These are phyloP conservation scores for Hypotaenidia philippensis DNA, from an alignment of 2,797 vertebrate genomes.

Conservation along the genomic window DNA sequence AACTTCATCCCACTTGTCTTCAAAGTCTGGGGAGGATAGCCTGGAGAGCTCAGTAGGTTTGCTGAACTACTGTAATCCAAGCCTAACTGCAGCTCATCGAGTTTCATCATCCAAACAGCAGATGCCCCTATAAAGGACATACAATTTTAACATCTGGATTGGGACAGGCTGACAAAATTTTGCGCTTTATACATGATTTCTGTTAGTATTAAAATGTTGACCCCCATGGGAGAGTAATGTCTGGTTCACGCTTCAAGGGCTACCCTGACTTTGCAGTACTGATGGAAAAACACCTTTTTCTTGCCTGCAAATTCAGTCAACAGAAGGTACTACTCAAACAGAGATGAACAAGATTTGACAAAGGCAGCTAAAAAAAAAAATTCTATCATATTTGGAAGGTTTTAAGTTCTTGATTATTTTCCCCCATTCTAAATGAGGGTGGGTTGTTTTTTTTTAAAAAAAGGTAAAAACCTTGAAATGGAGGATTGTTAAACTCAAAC, in stretches of 20 bases:
- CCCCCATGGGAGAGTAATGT: neutral
- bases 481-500: neutral
- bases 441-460: neutral
- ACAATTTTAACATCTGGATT: neutral
- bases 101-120: neutral
- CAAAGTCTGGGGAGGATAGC: neutral
- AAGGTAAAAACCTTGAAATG: neutral
- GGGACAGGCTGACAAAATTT: neutral
- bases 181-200: neutral
- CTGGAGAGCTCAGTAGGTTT: neutral
- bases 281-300: neutral
- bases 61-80: conserved; percentile 18
- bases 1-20: neutral
- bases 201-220: neutral
- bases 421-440: neutral
- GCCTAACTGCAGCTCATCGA: neutral
- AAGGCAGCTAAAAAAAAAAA: neutral
- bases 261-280: neutral
- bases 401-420: neutral
- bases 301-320: neutral
- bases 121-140: neutral
- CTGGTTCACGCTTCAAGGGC: neutral
- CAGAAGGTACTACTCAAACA: neutral
- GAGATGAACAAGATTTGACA: neutral
- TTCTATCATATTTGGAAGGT: neutral